These are phyloP conservation scores for Watsonalla cultraria DNA, from an alignment of 2,888 invertebrate species.

Conservation along the genomic window DNA sequence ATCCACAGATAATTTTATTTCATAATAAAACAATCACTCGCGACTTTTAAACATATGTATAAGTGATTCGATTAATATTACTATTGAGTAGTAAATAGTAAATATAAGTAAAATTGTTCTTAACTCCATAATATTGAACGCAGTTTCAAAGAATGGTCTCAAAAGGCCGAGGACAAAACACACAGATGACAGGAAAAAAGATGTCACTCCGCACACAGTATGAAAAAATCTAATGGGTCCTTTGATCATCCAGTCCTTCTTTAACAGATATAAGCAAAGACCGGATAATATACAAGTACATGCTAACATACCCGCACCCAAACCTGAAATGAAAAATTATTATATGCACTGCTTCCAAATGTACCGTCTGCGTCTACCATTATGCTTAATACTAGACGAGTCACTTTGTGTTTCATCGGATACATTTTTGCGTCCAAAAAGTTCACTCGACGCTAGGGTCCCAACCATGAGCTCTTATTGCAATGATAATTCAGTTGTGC, in stretches of 20 bases:
- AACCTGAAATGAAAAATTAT: slow-evolving; percentile 18
- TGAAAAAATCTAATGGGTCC: slow-evolving; percentile 10
- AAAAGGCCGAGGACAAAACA: slow-evolving; percentile 37
- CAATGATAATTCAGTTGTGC: too few species aligned
- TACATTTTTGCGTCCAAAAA: too few species aligned
- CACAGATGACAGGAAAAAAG: slow-evolving; percentile 26
- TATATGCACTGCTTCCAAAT: too few species aligned
- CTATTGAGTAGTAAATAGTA: slow-evolving; percentile 28
- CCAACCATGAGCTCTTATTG: too few species aligned
- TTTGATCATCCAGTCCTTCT: neutral
- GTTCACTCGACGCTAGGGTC: too few species aligned
- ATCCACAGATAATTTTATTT: neutral
- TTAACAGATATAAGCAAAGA: slow-evolving; percentile 4
- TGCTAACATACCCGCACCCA: slow-evolving; percentile 12
- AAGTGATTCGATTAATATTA: slow-evolving; percentile 23
- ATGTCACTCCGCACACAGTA: slow-evolving; percentile 18
- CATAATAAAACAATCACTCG: neutral
- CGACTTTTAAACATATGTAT: neutral
- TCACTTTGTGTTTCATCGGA: too few species aligned
- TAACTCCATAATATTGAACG: slow-evolving; percentile 26
- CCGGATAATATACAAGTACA: slow-evolving; percentile 16
- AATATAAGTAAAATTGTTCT: slow-evolving; percentile 23
- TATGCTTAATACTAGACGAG: too few species aligned
- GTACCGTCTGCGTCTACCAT: too few species aligned
- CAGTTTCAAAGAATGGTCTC: slow-evolving; percentile 24